Conservation (phyloP, 37 sponge, comb jelly and placozoan species). For the Aplysina aerophoba region DNA sequence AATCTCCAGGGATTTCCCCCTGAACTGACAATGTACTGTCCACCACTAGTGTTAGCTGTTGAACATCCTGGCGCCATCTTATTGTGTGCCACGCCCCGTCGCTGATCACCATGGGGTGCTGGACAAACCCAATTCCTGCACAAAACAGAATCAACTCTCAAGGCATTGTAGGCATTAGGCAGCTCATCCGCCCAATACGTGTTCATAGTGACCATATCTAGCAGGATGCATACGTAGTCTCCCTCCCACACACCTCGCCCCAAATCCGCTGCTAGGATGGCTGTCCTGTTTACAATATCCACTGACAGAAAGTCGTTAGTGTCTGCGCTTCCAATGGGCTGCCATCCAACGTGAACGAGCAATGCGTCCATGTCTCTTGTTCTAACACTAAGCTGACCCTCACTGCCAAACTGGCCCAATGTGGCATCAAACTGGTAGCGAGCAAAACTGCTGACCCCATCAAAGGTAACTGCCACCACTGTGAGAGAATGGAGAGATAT, state of each 20-base stretch:
- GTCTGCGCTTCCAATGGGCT: slow-evolving; percentile 2
- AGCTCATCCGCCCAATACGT: too few relatives aligned
- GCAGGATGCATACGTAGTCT: not conserved
- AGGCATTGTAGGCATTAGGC: too few relatives aligned
- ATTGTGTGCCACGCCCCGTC: slow-evolving; percentile 23
- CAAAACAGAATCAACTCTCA: not conserved
- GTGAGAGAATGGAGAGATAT: too few relatives aligned
- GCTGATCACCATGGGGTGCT: not conserved
- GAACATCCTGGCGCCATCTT: not conserved
- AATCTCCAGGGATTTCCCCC: slow-evolving; percentile 12
- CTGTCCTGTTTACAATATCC: not conserved
- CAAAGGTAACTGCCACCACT: slow-evolving; percentile 12
- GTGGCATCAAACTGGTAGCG: slow-evolving; percentile 16
- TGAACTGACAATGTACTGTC: not conserved
- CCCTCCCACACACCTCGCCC: slow-evolving; percentile 22
- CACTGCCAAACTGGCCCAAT: slow-evolving; percentile 1
- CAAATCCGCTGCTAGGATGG: not conserved
- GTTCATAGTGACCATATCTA: too few relatives aligned
- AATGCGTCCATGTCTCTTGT: slow-evolving; percentile 22
- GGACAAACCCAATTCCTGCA: slow-evolving; percentile 5
- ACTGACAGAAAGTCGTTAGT: slow-evolving; percentile 19
- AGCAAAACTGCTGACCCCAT: not conserved
- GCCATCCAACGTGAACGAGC: slow-evolving; percentile 25
- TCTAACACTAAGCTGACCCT: slow-evolving; percentile 2
- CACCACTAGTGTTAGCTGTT: not conserved